Evolutionary conservation across 1,140 invertebrate genomes (phyloP).

Genomic region (Drosophila tani): DNA sequence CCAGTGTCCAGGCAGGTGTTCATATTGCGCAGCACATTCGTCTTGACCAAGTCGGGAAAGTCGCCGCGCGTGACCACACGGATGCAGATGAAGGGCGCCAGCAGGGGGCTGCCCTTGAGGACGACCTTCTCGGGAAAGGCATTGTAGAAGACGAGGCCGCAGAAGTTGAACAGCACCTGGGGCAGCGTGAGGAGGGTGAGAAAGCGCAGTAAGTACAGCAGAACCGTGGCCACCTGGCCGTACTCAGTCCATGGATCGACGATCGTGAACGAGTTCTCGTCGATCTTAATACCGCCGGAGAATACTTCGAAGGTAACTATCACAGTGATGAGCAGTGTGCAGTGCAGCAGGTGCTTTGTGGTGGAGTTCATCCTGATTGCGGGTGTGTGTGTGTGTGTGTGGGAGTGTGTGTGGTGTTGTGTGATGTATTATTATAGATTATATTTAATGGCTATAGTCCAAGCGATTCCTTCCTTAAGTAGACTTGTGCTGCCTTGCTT

Average conservation of each 20-base stretch:
- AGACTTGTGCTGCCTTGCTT: constrained; percentile 33
- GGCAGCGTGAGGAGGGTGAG: constrained; percentile 95
- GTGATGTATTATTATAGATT: neutral
- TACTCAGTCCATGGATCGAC: constrained; percentile 93
- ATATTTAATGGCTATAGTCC: constrained; percentile 24
- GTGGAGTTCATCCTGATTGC: constrained; percentile 86
- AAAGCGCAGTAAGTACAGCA: constrained; percentile 92
- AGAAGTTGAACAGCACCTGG: constrained; percentile 96
- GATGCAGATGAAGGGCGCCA: constrained; percentile 98
- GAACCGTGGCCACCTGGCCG: constrained; percentile 89
- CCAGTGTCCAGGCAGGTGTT: constrained; percentile 95
- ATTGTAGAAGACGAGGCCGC: constrained; percentile 96
- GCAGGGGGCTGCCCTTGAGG: constrained; percentile 94
- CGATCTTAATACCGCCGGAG: constrained; percentile 91
- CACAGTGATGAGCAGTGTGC: constrained; percentile 90
- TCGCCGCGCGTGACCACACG: constrained; percentile 97
- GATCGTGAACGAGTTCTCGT: constrained; percentile 86
- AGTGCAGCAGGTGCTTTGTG: constrained; percentile 92
- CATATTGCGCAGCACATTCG: constrained; percentile 95
- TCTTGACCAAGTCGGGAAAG: constrained; percentile 95
- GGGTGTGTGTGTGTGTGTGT: neutral
- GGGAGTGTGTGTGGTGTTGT: neutral
- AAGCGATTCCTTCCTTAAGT: constrained; percentile 37
- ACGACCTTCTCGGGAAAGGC: constrained; percentile 97
- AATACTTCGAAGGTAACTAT: constrained; percentile 92